Conservation (phyloP, 2,113 vertebrate genomes). For the Dasypus novemcinctus region DNA sequence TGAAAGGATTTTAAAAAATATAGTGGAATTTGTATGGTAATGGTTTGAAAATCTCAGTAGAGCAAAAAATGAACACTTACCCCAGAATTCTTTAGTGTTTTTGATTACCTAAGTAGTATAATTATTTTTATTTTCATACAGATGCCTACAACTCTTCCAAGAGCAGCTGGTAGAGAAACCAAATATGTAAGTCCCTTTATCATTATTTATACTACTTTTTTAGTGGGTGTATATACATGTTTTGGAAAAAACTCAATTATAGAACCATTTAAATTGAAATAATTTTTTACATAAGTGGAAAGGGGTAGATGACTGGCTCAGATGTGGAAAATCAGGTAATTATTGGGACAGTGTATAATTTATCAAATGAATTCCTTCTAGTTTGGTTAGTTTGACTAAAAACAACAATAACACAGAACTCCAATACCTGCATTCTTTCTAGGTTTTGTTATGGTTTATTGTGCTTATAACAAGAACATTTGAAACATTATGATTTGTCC, state of each 20-base stretch:
- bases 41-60: neutral
- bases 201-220: neutral
- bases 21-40: neutral
- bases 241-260: neutral
- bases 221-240: neutral
- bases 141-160: slow-evolving; percentile 81
- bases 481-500: neutral
- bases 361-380: slow-evolving; percentile 7
- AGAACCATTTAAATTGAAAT: neutral
- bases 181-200: slow-evolving; percentile 92
- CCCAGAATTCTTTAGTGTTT: neutral
- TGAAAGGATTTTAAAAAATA: slow-evolving; percentile 23
- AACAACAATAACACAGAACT: neutral
- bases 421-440: neutral
- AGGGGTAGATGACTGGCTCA: neutral
- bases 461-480: neutral
- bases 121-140: slow-evolving; percentile 71
- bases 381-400: neutral
- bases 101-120: slow-evolving; percentile 59
- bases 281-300: slow-evolving; percentile 1
- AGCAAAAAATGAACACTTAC: neutral
- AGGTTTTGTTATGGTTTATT: neutral
- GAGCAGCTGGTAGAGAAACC: slow-evolving; percentile 92
- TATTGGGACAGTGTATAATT: neutral
- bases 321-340: neutral